Evolutionary conservation across 2,888 invertebrate genomes (phyloP).

Genomic region (Synergus japonicus): DNA sequence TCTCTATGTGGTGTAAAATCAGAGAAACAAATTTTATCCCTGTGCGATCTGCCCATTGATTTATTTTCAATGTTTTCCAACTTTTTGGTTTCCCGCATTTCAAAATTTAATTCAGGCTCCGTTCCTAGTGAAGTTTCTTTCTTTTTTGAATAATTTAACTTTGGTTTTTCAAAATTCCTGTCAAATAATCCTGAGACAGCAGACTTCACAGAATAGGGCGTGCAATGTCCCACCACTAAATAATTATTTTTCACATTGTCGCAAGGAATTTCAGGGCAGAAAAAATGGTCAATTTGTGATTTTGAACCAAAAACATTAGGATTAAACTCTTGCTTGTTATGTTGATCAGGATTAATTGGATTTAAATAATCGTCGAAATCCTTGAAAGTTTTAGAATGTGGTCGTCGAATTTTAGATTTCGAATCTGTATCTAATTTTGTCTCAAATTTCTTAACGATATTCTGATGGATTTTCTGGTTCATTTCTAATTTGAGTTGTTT

Average conservation of each 20-base stretch:
- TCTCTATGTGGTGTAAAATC: background rate
- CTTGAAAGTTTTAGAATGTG: background rate
- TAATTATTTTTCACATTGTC: background rate
- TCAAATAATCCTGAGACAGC: background rate
- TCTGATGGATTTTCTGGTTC: background rate
- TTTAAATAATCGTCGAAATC: background rate
- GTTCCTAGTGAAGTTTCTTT: background rate
- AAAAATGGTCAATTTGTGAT: background rate
- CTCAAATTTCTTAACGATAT: background rate
- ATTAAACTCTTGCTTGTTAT: background rate
- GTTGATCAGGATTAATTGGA: background rate
- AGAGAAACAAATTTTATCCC: background rate
- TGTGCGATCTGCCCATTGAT: background rate
- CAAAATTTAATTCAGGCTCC: constrained; percentile 1
- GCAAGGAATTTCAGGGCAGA: background rate
- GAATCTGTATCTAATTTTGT: background rate
- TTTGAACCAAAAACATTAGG: background rate
- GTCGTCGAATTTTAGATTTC: background rate
- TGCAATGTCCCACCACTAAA: background rate
- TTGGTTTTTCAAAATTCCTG: background rate
- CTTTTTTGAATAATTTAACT: background rate
- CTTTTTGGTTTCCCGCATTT: background rate
- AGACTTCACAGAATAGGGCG: background rate
- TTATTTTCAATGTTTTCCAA: constrained; percentile 1
- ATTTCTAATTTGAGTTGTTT: background rate